Evolutionary conservation across 2,113 vertebrate species (phyloP), one percentile per base, ranked within the genome.

Genomic region (Syngnathoides biaculeatus): DNA sequence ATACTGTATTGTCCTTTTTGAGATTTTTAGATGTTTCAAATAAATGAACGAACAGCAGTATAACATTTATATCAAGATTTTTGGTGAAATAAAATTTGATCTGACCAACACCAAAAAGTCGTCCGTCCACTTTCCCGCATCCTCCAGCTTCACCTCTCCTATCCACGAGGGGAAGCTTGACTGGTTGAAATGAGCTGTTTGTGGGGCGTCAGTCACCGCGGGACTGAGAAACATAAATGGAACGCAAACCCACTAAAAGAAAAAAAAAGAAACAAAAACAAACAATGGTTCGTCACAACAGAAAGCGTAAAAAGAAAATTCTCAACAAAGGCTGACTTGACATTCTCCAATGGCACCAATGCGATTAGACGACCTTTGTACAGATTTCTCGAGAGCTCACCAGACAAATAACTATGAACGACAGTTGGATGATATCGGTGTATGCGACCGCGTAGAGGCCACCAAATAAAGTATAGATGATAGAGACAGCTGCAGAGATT

Each of bases 401-500:
- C 92, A 94, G 77, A 62, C 91, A 92, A 79, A 92, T 8, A 1
- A 83, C 82, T 19, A 92, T 83, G 77, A 94, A 92, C 82, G 79
- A 24, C 38, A 93, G 81, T 72, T 94, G 93, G 68, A 92, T 89
- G 26, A 93, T 84, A 66, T 94, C 92, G 0, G 93, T 94, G 69
- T 94, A 93, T 4, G 92, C 92, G 35, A 93, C 92, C 3, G 92
- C 93, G 82, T 94, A 94, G 61, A 94, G 82, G 0, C 93, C 92
- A 61, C 93, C 93, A 66, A 84, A 63, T 50, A 85, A 65, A 4
- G 92, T 93, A 68, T 94, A 94, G 57, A 86, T 9, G 42, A 90
- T 88, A 35, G 92, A 88, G 30, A 84, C 89, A 10, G 79, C 90
- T n/a, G 93, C 91, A 0, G 93, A 93, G 73, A 92, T 8, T 58